Evolutionary conservation across 2,888 invertebrate genomes (phyloP), one percentile per base, ranked within the genome.

Genomic region (Perizoma affinitatum): DNA sequence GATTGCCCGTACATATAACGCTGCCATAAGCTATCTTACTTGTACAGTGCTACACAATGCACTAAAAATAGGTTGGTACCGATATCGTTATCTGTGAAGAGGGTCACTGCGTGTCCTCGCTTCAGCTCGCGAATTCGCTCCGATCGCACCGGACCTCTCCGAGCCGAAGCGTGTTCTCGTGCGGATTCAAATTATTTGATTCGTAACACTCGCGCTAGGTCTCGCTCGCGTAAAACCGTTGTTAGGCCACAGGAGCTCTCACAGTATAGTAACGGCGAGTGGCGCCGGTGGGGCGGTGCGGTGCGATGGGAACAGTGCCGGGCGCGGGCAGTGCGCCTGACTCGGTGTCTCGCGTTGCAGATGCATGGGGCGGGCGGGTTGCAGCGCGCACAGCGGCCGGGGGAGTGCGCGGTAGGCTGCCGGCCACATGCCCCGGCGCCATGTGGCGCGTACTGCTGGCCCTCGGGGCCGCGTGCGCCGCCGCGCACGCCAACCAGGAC

Each of bases 391-490:
- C 80, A 79, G 82, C 82, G 86, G 82, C 80, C 81, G 82, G 75
- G 78, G 80, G 82, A 76, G 82, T 79, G 83, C 79, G 86, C 90
- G 89, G 84, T 89, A 90, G 82, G 78, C 78, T 81, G 80, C 82
- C 86, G 87, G 84, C 87, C 90, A 87, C 90, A 90, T 90, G 90
- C 88, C 84, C 86, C 80, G 86, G 87, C 87, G 88, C 83, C 85
- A 90, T 91, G 92, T 91, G 91, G 92, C 89, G 91, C 89, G 90
- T 92, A 87, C 90, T 93, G 86, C 89, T 93, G 92, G 92, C 92
- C 88, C 89, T 93, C 84, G 88, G 86, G 87, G 90, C 90, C 84
- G 86, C 90, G 88, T 90, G 92, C 87, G 88, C 88, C 79, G 87
- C 88, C 86, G 89, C 90, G 89, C 86, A 87, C 92, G 88, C 89